These are phyloP conservation scores for Fratercula arctica DNA, from an alignment of 2,797 vertebrate genomes.

Conservation along the genomic window DNA sequence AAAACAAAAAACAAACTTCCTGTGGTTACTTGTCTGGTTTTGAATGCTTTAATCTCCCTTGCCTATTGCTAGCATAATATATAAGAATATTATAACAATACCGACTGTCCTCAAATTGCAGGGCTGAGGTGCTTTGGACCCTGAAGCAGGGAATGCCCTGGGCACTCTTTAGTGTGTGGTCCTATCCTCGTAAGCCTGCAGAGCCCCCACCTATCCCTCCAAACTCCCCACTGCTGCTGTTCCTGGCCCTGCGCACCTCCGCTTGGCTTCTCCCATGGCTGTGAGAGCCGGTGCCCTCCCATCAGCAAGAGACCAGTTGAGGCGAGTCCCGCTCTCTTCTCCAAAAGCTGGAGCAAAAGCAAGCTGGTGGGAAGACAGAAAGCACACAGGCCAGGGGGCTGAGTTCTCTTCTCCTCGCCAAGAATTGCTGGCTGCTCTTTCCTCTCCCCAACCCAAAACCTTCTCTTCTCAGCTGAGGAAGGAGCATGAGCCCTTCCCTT, in stretches of 20 bases:
- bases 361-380: background rate
- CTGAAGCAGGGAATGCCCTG: background rate
- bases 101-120: background rate
- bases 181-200: background rate
- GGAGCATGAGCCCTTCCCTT: background rate
- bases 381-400: background rate
- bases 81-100: background rate
- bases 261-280: background rate
- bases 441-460: background rate
- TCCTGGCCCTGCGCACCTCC: background rate
- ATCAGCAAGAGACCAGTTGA: background rate
- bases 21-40: background rate
- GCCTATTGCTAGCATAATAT: background rate
- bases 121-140: background rate
- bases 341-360: background rate
- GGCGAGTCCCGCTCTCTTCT: background rate
- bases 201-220: background rate
- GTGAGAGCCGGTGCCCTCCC: background rate
- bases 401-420: background rate
- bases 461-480: background rate
- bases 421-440: background rate
- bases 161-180: rapidly evolving
- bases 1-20: background rate
- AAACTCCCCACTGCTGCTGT: rapidly evolving
- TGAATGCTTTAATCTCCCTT: background rate